Conservation (phyloP, 2,888 invertebrate genomes). For the Netelia inedita region DNA sequence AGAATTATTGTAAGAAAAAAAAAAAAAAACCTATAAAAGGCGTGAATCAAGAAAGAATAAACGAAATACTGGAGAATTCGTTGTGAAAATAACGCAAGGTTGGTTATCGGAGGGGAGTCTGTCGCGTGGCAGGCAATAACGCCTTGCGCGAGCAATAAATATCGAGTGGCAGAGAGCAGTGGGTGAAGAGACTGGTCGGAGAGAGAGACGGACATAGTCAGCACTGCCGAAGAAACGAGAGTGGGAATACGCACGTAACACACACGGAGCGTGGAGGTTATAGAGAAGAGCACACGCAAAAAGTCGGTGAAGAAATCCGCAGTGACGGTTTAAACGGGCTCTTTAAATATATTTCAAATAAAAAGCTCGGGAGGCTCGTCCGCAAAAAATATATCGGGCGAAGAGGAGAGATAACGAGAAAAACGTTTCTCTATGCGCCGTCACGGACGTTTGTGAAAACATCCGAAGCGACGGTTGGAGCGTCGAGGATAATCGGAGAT, state of each 20-base stretch:
- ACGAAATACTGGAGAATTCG: not conserved
- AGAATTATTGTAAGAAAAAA: not conserved
- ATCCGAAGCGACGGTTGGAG: not conserved
- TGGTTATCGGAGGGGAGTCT: slow-evolving; percentile 62
- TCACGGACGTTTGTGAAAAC: not conserved
- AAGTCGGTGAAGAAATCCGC: slow-evolving; percentile 12
- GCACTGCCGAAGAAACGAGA: slow-evolving; percentile 55
- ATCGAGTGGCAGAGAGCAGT: slow-evolving; percentile 44
- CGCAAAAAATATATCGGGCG: not conserved
- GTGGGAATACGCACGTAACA: slow-evolving; percentile 54
- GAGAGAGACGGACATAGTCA: slow-evolving; percentile 67
- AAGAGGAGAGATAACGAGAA: not conserved
- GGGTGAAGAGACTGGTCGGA: slow-evolving; percentile 16
- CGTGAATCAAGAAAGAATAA: not conserved
- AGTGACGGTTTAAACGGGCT: not conserved
- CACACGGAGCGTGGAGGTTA: not conserved
- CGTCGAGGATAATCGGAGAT: not conserved
- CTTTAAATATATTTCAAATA: not conserved
- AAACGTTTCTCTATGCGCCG: not conserved
- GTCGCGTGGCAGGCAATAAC: slow-evolving; percentile 54
- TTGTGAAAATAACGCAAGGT: slow-evolving; percentile 76
- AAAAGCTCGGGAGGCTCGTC: not conserved
- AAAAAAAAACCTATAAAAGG: not conserved
- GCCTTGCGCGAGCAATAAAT: slow-evolving; percentile 32
- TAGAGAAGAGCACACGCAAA: slow-evolving; percentile 6